Evolutionary conservation across 2,888 invertebrate genomes (phyloP).

Genomic region (Melikaiella ostensackeni): DNA sequence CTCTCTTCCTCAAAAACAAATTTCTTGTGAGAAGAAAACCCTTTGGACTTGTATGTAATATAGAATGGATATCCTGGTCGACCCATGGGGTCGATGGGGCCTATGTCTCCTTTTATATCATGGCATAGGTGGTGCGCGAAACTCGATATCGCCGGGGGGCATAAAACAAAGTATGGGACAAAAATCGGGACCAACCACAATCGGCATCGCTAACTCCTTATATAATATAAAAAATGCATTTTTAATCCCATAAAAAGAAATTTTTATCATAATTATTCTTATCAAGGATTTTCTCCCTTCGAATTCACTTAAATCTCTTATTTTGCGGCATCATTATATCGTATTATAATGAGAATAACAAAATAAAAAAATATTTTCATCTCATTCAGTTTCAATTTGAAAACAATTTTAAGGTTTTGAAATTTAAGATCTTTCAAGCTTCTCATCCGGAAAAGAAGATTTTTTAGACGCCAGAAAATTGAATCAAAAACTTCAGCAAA

Average conservation of each 20-base stretch:
- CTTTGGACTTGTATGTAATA: slow-evolving; percentile 53
- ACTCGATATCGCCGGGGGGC: slow-evolving; percentile 62
- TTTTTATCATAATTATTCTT: not conserved
- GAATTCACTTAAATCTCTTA: too few species aligned
- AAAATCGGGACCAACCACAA: slow-evolving; percentile 42
- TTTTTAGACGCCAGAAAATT: too few species aligned
- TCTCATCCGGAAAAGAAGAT: too few species aligned
- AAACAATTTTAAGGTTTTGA: too few species aligned
- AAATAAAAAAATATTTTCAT: too few species aligned
- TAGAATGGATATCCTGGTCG: slow-evolving; percentile 73
- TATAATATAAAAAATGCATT: not conserved
- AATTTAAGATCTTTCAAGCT: too few species aligned
- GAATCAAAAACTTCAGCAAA: too few species aligned
- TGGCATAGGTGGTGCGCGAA: slow-evolving; percentile 64
- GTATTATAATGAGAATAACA: too few species aligned
- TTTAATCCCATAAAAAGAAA: not conserved
- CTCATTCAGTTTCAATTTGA: too few species aligned
- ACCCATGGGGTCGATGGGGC: slow-evolving; percentile 51
- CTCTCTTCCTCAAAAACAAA: slow-evolving; percentile 23
- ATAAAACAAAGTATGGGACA: slow-evolving; percentile 63
- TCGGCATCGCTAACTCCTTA: slow-evolving; percentile 9
- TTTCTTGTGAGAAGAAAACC: slow-evolving; percentile 22
- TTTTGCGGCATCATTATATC: too few species aligned
- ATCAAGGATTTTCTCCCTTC: not conserved
- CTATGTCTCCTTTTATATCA: slow-evolving; percentile 56